Evolutionary conservation across 2,113 vertebrate genomes (phyloP).

Genomic region (Oryzias melastigma): DNA sequence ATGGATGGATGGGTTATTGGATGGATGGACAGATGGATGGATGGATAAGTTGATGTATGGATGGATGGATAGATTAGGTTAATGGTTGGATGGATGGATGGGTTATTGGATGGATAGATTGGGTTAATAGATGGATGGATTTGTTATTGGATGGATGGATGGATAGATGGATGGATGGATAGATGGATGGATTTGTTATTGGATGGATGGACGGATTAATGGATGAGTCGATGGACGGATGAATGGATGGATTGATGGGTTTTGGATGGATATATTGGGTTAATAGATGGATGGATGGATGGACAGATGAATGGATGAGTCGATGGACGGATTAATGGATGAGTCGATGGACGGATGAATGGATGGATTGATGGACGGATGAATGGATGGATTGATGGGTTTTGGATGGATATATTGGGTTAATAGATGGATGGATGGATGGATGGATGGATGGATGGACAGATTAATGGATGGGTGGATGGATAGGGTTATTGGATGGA

Average conservation of each 20-base stretch:
- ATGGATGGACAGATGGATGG: conserved; percentile 7
- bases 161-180: background rate
- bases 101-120: background rate
- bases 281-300: background rate
- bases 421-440: background rate
- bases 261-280: too few relatives aligned
- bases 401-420: background rate
- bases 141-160: too few relatives aligned
- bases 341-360: background rate
- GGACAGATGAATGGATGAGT: conserved; percentile 4
- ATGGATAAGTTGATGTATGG: background rate
- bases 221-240: conserved; percentile 4
- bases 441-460: background rate
- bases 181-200: background rate
- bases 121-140: background rate
- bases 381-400: too few relatives aligned
- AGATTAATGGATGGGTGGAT: too few relatives aligned
- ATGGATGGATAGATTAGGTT: too few relatives aligned
- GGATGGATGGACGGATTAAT: conserved; percentile 1
- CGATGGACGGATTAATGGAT: background rate
- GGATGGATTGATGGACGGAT: conserved; percentile 4
- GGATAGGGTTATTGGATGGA: too few relatives aligned
- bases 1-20: background rate
- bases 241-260: background rate
- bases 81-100: too few relatives aligned